Percentiles rank a stretch among this genome's conserved stretches.
phyloP scores from a whole-genome alignment of 2,888 invertebrate genomes.

The Octonoba sinensis region DNA sequence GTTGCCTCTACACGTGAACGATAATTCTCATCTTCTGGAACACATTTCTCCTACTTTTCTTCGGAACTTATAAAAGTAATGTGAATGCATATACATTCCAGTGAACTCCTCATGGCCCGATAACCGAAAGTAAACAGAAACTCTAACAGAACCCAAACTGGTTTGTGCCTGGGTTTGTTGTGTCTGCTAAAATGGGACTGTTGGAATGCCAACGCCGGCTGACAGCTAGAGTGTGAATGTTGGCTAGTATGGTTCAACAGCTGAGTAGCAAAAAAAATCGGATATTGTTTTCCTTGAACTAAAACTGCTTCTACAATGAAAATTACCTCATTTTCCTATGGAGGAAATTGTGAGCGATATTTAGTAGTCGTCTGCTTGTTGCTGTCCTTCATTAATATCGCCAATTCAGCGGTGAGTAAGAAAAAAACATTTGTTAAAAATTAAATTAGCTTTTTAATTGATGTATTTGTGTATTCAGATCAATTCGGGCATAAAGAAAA shows the following conservation, averaged over 20 bases:
- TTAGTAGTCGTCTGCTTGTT: conserved; percentile 26
- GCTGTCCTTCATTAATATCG: conserved; percentile 5
- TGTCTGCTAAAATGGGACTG: conserved; percentile 15
- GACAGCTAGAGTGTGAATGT: not conserved
- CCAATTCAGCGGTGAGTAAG: conserved; percentile 49
- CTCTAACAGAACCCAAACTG: not conserved
- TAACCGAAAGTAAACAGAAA: too few relatives aligned
- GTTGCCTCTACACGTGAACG: too few relatives aligned
- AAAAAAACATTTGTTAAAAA: not conserved
- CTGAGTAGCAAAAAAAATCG: conserved; percentile 1
- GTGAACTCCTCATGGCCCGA: too few relatives aligned
- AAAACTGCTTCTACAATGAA: conserved; percentile 3
- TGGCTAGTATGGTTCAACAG: conserved; percentile 7
- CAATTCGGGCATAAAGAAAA: too few relatives aligned
- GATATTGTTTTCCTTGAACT: not conserved
- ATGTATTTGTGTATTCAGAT: too few relatives aligned
- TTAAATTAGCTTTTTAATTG: too few relatives aligned
- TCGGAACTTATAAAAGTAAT: too few relatives aligned
- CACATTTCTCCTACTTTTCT: too few relatives aligned
- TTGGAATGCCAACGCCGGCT: conserved; percentile 2
- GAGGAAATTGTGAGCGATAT: conserved; percentile 9
- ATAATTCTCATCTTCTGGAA: too few relatives aligned
- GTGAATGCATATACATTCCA: too few relatives aligned
- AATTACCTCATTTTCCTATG: not conserved
- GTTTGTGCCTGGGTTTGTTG: conserved; percentile 14